Conservation (phyloP, 1,140 invertebrate genomes). For the Drosophila lacteicornis region DNA sequence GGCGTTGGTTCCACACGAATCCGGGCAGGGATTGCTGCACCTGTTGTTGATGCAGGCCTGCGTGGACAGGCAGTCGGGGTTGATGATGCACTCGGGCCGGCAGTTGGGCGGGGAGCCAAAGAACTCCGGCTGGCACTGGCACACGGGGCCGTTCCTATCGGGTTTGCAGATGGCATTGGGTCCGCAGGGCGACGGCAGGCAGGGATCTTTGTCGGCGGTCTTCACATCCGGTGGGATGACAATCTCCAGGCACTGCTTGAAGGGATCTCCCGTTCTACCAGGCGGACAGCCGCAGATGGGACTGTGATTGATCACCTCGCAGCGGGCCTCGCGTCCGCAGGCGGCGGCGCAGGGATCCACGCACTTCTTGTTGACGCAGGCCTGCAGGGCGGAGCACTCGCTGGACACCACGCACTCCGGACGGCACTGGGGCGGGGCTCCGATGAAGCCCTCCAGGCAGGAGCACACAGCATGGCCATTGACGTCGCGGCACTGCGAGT, state of each 20-base stretch:
- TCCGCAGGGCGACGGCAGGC: conserved; percentile 89
- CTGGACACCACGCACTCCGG: conserved; percentile 93
- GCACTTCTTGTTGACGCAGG: conserved; percentile 94
- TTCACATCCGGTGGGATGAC: conserved; percentile 77
- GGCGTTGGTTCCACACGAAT: conserved; percentile 90
- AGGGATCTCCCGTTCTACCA: conserved; percentile 93
- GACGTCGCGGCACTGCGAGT: conserved; percentile 90
- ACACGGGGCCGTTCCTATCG: conserved; percentile 87
- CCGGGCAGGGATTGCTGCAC: conserved; percentile 90
- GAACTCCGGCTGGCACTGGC: conserved; percentile 89
- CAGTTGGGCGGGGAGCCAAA: conserved; percentile 91
- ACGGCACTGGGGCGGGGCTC: conserved; percentile 90
- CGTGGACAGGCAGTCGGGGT: conserved; percentile 89
- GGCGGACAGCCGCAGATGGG: conserved; percentile 92
- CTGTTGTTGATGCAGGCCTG: conserved; percentile 90
- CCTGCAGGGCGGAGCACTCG: conserved; percentile 91
- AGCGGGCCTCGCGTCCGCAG: conserved; percentile 92
- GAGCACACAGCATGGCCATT: conserved; percentile 91
- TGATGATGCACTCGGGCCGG: conserved; percentile 90
- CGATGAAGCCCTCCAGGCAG: conserved; percentile 91
- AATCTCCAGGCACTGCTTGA: conserved; percentile 90
- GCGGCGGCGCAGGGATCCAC: conserved; percentile 93
- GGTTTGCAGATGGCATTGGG: conserved; percentile 88
- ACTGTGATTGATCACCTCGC: conserved; percentile 94
- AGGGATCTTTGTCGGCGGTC: conserved; percentile 85